Evolutionary conservation across 2,888 invertebrate genomes (phyloP).

Genomic region (Rhogogaster chlorosoma): DNA sequence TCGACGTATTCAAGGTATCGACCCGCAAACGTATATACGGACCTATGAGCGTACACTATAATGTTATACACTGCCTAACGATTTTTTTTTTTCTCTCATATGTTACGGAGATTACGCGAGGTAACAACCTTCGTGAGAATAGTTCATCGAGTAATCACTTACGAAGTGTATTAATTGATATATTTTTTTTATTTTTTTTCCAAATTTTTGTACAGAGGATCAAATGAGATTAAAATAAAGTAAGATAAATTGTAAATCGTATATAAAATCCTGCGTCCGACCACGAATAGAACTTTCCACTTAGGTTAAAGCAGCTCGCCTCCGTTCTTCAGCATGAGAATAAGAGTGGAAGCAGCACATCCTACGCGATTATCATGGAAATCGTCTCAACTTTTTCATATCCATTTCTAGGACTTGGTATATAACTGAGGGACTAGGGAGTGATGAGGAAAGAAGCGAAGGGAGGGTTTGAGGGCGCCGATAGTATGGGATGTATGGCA

Average conservation of each 20-base stretch:
- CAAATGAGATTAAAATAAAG: too few species aligned
- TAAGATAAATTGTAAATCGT: neutral
- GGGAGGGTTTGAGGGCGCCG: neutral
- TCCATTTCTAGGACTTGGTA: conserved; percentile 36
- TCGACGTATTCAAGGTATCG: conserved; percentile 47
- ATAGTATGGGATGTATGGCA: neutral
- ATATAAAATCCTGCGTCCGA: neutral
- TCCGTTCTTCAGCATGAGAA: neutral
- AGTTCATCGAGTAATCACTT: too few species aligned
- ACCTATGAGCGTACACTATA: neutral
- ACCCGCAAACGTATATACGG: neutral
- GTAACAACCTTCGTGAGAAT: too few species aligned
- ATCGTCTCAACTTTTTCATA: conserved; percentile 57
- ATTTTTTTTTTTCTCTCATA: neutral
- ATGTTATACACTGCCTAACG: neutral
- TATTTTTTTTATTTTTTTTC: neutral
- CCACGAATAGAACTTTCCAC: conserved; percentile 60
- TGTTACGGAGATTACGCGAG: too few species aligned
- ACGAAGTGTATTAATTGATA: too few species aligned
- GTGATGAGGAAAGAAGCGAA: neutral
- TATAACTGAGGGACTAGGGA: neutral
- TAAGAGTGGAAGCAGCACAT: conserved; percentile 21
- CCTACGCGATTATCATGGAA: conserved; percentile 58
- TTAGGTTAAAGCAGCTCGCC: conserved; percentile 56
- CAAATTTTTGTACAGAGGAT: neutral